A percentile compares a stretch with the other conserved stretches of the same genome.
Evolutionary conservation across 2,888 invertebrate genomes (phyloP).

Genomic region (Meloe dianella): DNA sequence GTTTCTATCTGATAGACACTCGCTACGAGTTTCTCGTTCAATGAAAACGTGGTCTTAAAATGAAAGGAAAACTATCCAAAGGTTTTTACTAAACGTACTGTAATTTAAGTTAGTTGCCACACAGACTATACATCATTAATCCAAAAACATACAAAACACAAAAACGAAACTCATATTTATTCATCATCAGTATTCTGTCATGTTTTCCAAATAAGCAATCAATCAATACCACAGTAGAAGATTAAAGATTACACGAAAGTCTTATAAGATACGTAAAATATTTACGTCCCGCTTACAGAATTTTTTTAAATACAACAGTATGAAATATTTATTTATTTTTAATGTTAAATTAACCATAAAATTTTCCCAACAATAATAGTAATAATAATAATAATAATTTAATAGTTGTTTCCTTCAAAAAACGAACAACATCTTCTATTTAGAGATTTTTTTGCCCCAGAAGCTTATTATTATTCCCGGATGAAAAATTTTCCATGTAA

Average conservation of each 20-base stretch:
- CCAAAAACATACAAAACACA: not conserved
- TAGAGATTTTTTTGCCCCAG: not conserved
- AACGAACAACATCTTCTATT: not conserved
- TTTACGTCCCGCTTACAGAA: not conserved
- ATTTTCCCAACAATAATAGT: not conserved
- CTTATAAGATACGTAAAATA: not conserved
- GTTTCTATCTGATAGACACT: too few relatives aligned
- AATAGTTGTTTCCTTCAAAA: not conserved
- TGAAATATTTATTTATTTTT: too few relatives aligned
- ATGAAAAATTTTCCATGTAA: conserved; percentile 8
- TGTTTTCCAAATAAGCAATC: conserved; percentile 7
- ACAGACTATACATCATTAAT: not conserved
- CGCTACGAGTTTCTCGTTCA: too few relatives aligned
- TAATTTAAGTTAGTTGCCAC: not conserved
- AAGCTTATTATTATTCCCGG: conserved; percentile 2
- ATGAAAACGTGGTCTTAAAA: too few relatives aligned
- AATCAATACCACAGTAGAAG: not conserved
- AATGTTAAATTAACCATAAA: not conserved
- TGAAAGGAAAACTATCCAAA: too few relatives aligned
- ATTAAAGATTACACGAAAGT: conserved; percentile 6
- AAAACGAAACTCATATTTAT: not conserved
- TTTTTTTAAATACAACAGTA: not conserved
- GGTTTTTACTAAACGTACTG: too few relatives aligned
- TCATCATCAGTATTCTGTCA: conserved; percentile 9
- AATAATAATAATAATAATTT: conserved; percentile 2